Percentiles rank a stretch among this genome's conserved stretches.
phyloP scores from a whole-genome alignment of 2,797 vertebrate genomes.

The Crocidura indochinensis region DNA sequence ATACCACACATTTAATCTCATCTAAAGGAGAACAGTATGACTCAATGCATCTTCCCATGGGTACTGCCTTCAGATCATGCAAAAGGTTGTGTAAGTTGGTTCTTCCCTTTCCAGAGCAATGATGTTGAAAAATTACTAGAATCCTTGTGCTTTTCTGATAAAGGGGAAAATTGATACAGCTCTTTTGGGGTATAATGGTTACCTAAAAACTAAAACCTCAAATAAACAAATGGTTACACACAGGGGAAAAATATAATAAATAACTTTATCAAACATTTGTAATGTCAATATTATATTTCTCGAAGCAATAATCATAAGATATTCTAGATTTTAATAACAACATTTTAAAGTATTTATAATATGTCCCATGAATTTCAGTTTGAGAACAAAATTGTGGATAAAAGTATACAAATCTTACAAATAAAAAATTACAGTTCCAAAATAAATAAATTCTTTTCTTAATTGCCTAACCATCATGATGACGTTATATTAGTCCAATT shows the following conservation, averaged over 20 bases:
- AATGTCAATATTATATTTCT: slow-evolving; percentile 6
- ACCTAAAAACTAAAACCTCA: slow-evolving; percentile 5
- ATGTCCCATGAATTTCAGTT: not conserved
- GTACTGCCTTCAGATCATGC: not conserved
- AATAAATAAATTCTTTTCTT: slow-evolving; percentile 40
- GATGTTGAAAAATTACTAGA: slow-evolving; percentile 23
- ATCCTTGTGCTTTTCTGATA: not conserved
- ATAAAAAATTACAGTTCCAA: slow-evolving; percentile 48
- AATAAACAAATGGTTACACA: slow-evolving; percentile 13
- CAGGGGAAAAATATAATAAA: not conserved
- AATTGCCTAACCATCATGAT: slow-evolving; percentile 26
- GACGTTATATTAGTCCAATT: not conserved
- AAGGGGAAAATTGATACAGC: not conserved
- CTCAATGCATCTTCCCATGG: not conserved
- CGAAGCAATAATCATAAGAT: slow-evolving; percentile 45
- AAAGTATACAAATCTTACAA: slow-evolving; percentile 26
- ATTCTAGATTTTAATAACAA: slow-evolving; percentile 35
- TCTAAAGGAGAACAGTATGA: too few relatives aligned
- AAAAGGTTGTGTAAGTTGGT: not conserved
- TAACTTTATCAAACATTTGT: not conserved
- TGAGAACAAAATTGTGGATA: not conserved
- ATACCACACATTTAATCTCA: not conserved
- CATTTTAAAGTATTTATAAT: slow-evolving; percentile 49
- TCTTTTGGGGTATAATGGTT: not conserved
- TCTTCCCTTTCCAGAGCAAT: not conserved